Percentiles rank a stretch among this genome's conserved stretches.
Evolutionary conservation across 2,888 invertebrate species (phyloP).

Genomic region (Branchinecta sandiegonensis): DNA sequence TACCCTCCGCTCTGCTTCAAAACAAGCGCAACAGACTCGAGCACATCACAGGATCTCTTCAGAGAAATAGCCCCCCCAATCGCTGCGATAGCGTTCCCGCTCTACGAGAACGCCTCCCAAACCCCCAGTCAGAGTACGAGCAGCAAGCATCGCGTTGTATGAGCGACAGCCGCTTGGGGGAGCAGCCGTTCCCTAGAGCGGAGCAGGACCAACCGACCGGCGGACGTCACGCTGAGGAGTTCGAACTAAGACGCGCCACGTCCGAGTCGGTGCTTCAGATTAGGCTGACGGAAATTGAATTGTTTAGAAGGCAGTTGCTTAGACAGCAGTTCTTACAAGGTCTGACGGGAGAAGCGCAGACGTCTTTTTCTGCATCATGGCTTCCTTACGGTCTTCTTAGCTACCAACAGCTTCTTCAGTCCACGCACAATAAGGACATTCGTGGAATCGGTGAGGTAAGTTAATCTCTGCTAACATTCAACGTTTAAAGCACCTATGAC

Average conservation of each 20-base stretch:
- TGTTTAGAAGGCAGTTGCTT: conserved; percentile 27
- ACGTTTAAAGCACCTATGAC: no score
- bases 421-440: conserved; percentile 32
- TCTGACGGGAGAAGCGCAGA: neutral
- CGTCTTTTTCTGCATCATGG: conserved; percentile 28
- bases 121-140: neutral
- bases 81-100: neutral
- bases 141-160: conserved; percentile 18
- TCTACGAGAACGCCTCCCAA: neutral
- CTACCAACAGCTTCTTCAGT: conserved; percentile 31
- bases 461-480: no score
- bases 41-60: neutral
- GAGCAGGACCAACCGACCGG: neutral
- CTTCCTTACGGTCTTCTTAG: conserved; percentile 29
- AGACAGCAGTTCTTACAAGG: conserved; percentile 18
- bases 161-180: conserved; percentile 20
- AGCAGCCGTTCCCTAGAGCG: conserved; percentile 8
- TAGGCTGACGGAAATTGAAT: conserved; percentile 25
- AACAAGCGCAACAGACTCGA: neutral
- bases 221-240: neutral
- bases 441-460: no score
- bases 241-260: conserved; percentile 15
- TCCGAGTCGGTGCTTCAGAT: conserved; percentile 18
- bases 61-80: neutral
- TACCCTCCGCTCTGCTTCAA: neutral